Evolutionary conservation across 2,888 invertebrate species (phyloP), one percentile per base, ranked within the genome.

Genomic region (Pollenia labialis): DNA sequence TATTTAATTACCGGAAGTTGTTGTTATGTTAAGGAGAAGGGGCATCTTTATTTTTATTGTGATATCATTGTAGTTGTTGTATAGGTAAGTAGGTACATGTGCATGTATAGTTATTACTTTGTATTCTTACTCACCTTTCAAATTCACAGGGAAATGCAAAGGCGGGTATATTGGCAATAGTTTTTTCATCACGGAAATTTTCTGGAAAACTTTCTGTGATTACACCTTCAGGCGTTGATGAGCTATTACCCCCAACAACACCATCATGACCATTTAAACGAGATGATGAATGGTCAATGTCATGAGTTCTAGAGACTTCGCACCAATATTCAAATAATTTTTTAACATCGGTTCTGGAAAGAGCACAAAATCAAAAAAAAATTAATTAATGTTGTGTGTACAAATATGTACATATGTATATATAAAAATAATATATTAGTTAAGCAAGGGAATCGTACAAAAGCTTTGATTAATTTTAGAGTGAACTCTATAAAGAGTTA

Each of bases 91-190:
- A 18, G 12, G 18, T 48, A 58, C n/a, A 6, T 32, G 14, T 60
- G 14, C 32, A 60, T 60, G n/a, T 77, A 16, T 58, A 11, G 8
- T 12, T 66, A 7, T 23, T 46, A 40, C 40, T 44, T 71, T 50
- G 18, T 16, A 66, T 60, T 85, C 58, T 74, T 66, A 95, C 95
- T 94, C 94, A 97, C 97, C 96, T 96, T 93, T 96, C 95, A 92
- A 96, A 95, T 91, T 96, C 95, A 92, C 97, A 97, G 16, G 97
- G 98, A 94, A 97, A 98, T 90, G 97, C 97, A 94, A 98, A 98
- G 94, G 97, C 97, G 62, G 98, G 97, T 90, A 98, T 96, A 91
- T 97, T 96, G 93, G 96, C 96, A 82, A 98, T 94, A 89, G 98
- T 96, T 93, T 97, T 97, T 93, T 96, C 95, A 94, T 98, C 97